Evolutionary conservation across 2,888 invertebrate genomes (phyloP).

Genomic region (Atherix ibis): DNA sequence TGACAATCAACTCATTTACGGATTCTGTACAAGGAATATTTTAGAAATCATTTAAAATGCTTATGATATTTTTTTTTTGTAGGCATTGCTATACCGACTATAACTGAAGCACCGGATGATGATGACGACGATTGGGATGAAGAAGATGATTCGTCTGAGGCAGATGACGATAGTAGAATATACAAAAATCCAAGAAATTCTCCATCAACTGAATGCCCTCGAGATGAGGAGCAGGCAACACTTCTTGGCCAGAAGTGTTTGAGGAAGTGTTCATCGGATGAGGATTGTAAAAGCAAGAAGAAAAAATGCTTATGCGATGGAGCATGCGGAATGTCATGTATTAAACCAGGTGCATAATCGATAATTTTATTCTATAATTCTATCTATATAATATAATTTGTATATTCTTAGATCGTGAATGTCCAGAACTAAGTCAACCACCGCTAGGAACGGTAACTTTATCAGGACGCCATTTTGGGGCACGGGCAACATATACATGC

Average conservation of each 20-base stretch:
- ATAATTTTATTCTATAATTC: not conserved
- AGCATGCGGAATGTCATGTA: slow-evolving; percentile 92
- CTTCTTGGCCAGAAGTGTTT: slow-evolving; percentile 74
- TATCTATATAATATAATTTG: not conserved
- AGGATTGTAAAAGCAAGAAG: slow-evolving; percentile 92
- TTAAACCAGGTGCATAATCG: slow-evolving; percentile 64
- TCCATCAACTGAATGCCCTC: slow-evolving; percentile 68
- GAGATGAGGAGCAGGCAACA: slow-evolving; percentile 74
- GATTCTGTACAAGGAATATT: too few relatives aligned
- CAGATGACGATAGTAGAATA: slow-evolving; percentile 63
- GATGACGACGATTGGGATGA: slow-evolving; percentile 39
- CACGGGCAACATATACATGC: slow-evolving; percentile 67
- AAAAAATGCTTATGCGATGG: slow-evolving; percentile 96
- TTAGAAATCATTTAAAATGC: too few relatives aligned
- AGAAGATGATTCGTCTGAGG: slow-evolving; percentile 39
- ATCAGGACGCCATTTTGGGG: slow-evolving; percentile 66
- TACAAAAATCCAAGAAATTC: slow-evolving; percentile 83
- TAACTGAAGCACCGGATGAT: slow-evolving; percentile 26
- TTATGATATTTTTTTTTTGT: too few relatives aligned
- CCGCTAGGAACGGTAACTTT: slow-evolving; percentile 61
- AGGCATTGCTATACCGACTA: slow-evolving; percentile 13
- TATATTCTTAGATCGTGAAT: slow-evolving; percentile 59
- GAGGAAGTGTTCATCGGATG: slow-evolving; percentile 82
- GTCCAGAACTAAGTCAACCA: slow-evolving; percentile 62
- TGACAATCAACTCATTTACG: too few relatives aligned